phyloP scores from a whole-genome alignment of 2,888 invertebrate genomes.

The Plebejus melissa region DNA sequence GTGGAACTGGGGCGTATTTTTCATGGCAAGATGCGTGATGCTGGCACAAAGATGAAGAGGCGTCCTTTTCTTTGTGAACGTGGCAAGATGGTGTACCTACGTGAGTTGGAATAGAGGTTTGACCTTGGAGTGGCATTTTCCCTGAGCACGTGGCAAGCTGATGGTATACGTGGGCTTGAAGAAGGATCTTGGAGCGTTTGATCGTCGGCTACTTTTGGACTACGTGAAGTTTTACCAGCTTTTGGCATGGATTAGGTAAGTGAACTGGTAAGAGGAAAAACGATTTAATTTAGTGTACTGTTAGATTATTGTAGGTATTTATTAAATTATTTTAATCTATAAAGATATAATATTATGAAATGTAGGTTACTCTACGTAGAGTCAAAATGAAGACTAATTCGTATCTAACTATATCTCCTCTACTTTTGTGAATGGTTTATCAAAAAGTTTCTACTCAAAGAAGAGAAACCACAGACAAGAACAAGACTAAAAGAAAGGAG shows the following conservation, averaged over 20 bases:
- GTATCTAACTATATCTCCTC: too few relatives aligned
- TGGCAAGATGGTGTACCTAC: neutral
- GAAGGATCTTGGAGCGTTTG: too few relatives aligned
- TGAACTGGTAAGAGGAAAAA: too few relatives aligned
- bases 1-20: neutral
- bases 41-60: neutral
- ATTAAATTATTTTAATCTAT: neutral
- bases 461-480: constrained; percentile 26
- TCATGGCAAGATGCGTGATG: neutral
- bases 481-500: neutral
- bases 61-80: neutral
- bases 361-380: neutral
- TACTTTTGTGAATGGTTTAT: neutral
- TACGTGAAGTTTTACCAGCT: too few relatives aligned
- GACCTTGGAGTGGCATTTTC: neutral
- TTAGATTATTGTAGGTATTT: too few relatives aligned
- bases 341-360: neutral
- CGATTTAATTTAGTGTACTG: too few relatives aligned
- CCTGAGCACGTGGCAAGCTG: neutral
- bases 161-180: too few relatives aligned
- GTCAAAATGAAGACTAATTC: too few relatives aligned
- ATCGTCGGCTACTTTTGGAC: too few relatives aligned
- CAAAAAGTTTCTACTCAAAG: neutral
- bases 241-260: too few relatives aligned
- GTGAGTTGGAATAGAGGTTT: neutral